Evolutionary conservation across 2,888 invertebrate genomes (phyloP).

Genomic region (Lithophane socia): DNA sequence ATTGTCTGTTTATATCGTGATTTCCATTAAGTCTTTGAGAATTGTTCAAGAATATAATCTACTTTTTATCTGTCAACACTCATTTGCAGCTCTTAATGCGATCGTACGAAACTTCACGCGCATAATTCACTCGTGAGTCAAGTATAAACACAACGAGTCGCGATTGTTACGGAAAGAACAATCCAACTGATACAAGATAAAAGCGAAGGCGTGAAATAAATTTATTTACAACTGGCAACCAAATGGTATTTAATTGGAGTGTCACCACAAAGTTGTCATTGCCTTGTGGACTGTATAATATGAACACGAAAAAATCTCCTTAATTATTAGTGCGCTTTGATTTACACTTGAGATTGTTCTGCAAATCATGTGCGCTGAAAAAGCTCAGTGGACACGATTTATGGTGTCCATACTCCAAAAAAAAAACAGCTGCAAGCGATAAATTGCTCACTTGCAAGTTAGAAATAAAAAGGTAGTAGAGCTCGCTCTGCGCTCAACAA

Average conservation of each 20-base stretch:
- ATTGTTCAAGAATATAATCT: conserved; percentile 28
- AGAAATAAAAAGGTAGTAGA: conserved; percentile 73
- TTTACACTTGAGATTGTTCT: conserved; percentile 60
- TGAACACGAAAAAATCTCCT: conserved; percentile 12
- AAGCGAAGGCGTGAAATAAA: conserved; percentile 83
- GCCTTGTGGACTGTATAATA: conserved; percentile 35
- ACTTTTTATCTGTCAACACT: conserved; percentile 52
- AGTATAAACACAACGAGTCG: conserved; percentile 80
- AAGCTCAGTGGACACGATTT: conserved; percentile 73
- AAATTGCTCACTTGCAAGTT: conserved; percentile 79
- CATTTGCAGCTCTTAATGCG: conserved; percentile 62
- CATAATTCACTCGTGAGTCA: conserved; percentile 77
- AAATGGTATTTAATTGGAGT: conserved; percentile 85
- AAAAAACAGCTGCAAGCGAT: conserved; percentile 78
- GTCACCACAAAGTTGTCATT: conserved; percentile 72
- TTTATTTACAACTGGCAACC: conserved; percentile 81
- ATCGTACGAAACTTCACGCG: conserved; percentile 65
- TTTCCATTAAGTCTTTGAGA: conserved; percentile 17
- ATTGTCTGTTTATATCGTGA: background rate
- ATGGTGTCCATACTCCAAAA: conserved; percentile 71
- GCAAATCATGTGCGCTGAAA: conserved; percentile 69
- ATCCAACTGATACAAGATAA: conserved; percentile 86
- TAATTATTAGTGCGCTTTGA: conserved; percentile 42
- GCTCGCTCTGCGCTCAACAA: conserved; percentile 75
- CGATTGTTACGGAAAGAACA: conserved; percentile 85